Evolutionary conservation across 1,140 invertebrate species (phyloP), one percentile per base, ranked within the genome.

Genomic region (Pseudoatta argentina): DNA sequence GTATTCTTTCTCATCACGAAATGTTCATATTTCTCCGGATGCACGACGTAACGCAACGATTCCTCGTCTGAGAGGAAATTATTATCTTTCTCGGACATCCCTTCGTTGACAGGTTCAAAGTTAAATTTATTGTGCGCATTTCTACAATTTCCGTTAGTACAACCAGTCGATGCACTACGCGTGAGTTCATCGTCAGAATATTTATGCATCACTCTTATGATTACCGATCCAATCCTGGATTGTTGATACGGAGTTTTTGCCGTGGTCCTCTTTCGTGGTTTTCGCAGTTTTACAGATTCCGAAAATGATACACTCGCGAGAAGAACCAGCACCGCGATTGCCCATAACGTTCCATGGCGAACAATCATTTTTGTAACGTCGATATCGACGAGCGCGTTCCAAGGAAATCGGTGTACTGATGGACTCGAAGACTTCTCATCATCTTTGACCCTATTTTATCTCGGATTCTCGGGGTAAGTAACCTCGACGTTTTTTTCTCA

Each of bases 401-500:
- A n/a, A 63, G n/a, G 27, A 73, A 12, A 55, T 18, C 48, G 90
- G 61, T 88, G 86, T 64, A 67, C 61, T 83, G 79, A 71, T 30
- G 24, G 39, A 21, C 30, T 2, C 7, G 44, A 51, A 39, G 44
- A 71, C 61, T 44, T 2, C 48, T 21, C 51, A 14, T 48, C 73
- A 76, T 75, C 88, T 91, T 81, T 88, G 76, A 88, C 73, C 88
- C 53, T 53, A 6, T 30, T 55, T 88, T 89, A 92, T 91, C 91
- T 77, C 8, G 10, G 12, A 18, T 34, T 67, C 18, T 39, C 21
- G 63, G 85, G 85, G 61, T 81, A 55, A 86, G 39, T 44, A 51
- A 87, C 69, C 87, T 83, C 59, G 1, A 24, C 7, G 5, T 63
- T 86, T 18, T 63, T 59, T 57, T 75, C 24, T 21, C 16, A 57